Evolutionary conservation across 1,140 invertebrate species (phyloP).

Genomic region (Ceratina calcarata): DNA sequence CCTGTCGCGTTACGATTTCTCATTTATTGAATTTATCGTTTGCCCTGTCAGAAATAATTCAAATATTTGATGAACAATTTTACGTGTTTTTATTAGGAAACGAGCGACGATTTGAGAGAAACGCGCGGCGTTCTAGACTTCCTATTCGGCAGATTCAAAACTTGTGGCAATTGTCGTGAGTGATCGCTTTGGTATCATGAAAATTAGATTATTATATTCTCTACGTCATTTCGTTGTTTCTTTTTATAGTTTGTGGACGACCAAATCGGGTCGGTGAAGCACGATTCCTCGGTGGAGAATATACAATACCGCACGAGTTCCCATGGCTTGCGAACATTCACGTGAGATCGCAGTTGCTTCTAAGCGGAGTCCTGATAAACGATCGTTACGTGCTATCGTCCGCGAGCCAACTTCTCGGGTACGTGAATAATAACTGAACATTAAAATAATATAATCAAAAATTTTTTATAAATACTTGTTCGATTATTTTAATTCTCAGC

Average conservation of each 20-base stretch:
- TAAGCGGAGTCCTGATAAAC: slow-evolving; percentile 81
- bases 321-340: slow-evolving; percentile 81
- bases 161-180: slow-evolving; percentile 74
- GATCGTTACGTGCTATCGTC: slow-evolving; percentile 82
- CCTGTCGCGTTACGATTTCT: background rate
- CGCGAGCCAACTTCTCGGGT: slow-evolving; percentile 80
- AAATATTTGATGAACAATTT: too few species aligned
- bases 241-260: slow-evolving; percentile 71
- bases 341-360: slow-evolving; percentile 59
- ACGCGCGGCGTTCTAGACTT: slow-evolving; percentile 69
- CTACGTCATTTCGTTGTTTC: background rate
- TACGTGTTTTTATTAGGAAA: slow-evolving; percentile 3
- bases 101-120: slow-evolving; percentile 41
- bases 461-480: too few species aligned
- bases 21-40: too few species aligned
- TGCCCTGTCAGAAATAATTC: too few species aligned
- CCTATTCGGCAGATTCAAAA: slow-evolving; percentile 68
- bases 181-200: slow-evolving; percentile 1
- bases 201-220: background rate
- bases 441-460: too few species aligned
- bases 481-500: too few species aligned
- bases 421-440: slow-evolving; percentile 50
- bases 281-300: slow-evolving; percentile 78
- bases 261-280: slow-evolving; percentile 70
- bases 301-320: slow-evolving; percentile 79